Evolutionary conservation across 2,888 invertebrate genomes (phyloP).

Genomic region (Cryptus viduatorius): DNA sequence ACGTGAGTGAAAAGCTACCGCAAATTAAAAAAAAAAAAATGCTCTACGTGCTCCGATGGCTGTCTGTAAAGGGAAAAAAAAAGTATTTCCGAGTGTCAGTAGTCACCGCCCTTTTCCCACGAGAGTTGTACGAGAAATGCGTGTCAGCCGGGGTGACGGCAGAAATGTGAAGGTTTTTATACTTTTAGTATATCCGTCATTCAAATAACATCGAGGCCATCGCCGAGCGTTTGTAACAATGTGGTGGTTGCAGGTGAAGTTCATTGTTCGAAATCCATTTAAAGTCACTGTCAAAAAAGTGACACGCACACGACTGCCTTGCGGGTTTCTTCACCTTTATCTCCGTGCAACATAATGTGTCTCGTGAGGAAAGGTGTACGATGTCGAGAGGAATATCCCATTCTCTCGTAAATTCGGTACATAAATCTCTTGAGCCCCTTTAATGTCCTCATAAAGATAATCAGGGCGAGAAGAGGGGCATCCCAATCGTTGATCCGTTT

Average conservation of each 20-base stretch:
- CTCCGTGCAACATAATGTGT: background rate
- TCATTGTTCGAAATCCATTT: background rate
- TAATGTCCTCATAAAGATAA: constrained; percentile 76
- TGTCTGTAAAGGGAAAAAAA: background rate
- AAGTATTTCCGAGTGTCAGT: background rate
- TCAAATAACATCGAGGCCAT: background rate
- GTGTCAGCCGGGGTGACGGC: background rate
- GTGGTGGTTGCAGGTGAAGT: background rate
- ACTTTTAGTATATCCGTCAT: background rate
- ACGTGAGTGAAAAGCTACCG: background rate
- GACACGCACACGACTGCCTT: background rate
- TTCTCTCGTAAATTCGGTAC: constrained; percentile 52
- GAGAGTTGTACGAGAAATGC: background rate
- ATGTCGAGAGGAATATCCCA: constrained; percentile 37
- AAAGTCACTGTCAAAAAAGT: background rate
- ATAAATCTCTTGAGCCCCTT: constrained; percentile 71
- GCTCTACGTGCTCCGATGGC: background rate
- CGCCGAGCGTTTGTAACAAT: background rate
- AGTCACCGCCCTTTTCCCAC: constrained; percentile 15
- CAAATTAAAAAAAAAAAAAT: background rate
- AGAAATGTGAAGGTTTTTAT: background rate
- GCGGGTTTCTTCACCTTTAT: background rate
- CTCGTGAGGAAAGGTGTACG: background rate
- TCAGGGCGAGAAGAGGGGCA: constrained; percentile 72
- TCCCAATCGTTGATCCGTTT: constrained; percentile 78